Percentiles rank a stretch among this genome's conserved stretches.
These are phyloP conservation scores for Chionodraco myersi DNA, from an alignment of 2,113 vertebrate genomes.

Conservation along the genomic window DNA sequence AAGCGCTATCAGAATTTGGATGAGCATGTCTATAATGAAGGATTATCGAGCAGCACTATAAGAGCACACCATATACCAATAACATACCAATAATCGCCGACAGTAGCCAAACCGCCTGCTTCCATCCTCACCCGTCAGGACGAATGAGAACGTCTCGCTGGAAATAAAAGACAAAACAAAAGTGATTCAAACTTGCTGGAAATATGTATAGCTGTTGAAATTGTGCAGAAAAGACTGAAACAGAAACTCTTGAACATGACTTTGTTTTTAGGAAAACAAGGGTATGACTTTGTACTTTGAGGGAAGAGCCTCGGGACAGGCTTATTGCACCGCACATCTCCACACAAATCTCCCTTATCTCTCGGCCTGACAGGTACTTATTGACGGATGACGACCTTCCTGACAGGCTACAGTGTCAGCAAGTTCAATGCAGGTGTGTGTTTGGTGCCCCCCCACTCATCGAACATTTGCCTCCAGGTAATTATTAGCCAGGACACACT, in stretches of 20 bases:
- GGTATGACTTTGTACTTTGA: constrained; percentile 31
- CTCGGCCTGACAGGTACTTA: constrained; percentile 51
- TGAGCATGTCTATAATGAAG: neutral
- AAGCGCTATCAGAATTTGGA: neutral
- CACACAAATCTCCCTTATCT: constrained; percentile 39
- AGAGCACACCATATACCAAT: constrained; percentile 84
- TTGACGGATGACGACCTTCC: constrained; percentile 31
- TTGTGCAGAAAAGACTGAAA: constrained; percentile 5
- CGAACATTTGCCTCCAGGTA: constrained; percentile 51
- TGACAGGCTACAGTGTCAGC: constrained; percentile 22
- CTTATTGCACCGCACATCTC: constrained; percentile 38
- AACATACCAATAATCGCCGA: constrained; percentile 93
- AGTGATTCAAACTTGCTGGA: constrained; percentile 14
- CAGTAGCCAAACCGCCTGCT: constrained; percentile 96
- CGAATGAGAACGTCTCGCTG: constrained; percentile 97
- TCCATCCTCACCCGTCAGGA: constrained; percentile 95
- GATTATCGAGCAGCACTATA: neutral
- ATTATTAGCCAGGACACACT: constrained; percentile 65
- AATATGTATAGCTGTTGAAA: constrained; percentile 17
- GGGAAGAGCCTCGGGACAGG: constrained; percentile 22
- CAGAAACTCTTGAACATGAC: neutral
- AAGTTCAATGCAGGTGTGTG: constrained; percentile 37
- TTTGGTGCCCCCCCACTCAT: constrained; percentile 15
- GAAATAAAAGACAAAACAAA: constrained; percentile 2
- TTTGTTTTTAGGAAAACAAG: constrained; percentile 24